These are phyloP conservation scores for Genyomyrus donnyi DNA, from an alignment of 2,113 vertebrate genomes.

Conservation along the genomic window DNA sequence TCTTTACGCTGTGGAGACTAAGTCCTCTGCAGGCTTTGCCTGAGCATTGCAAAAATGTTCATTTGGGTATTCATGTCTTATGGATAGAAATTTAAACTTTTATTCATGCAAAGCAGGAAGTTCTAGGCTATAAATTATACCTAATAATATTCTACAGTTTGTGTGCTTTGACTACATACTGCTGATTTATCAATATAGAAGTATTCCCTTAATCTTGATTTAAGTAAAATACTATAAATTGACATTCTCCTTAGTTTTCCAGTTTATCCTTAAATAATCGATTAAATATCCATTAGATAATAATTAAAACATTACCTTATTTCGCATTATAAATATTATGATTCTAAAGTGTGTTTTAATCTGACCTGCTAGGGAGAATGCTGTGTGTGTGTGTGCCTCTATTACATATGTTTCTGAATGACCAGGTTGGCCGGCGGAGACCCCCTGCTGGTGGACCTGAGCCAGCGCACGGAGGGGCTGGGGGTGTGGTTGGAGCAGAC, in stretches of 20 bases:
- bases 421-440: conserved; percentile 70
- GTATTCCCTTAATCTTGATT: background rate
- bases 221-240: background rate
- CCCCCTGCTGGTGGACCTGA: conserved; percentile 63
- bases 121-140: background rate
- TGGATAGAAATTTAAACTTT: background rate
- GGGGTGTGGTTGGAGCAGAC: conserved; percentile 69
- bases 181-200: background rate
- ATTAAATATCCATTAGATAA: background rate
- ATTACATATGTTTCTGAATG: background rate
- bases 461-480: conserved; percentile 62
- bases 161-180: background rate
- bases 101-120: background rate
- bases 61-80: background rate
- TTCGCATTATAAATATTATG: background rate
- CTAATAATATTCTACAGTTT: background rate
- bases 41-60: background rate
- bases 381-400: conserved; percentile 7
- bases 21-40: background rate
- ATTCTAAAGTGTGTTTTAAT: background rate
- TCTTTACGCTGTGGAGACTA: background rate
- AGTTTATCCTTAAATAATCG: background rate
- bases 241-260: background rate
- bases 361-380: background rate
- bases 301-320: background rate